phyloP scores from a whole-genome alignment of 2,113 vertebrate species.

The Chloebia gouldiae region DNA sequence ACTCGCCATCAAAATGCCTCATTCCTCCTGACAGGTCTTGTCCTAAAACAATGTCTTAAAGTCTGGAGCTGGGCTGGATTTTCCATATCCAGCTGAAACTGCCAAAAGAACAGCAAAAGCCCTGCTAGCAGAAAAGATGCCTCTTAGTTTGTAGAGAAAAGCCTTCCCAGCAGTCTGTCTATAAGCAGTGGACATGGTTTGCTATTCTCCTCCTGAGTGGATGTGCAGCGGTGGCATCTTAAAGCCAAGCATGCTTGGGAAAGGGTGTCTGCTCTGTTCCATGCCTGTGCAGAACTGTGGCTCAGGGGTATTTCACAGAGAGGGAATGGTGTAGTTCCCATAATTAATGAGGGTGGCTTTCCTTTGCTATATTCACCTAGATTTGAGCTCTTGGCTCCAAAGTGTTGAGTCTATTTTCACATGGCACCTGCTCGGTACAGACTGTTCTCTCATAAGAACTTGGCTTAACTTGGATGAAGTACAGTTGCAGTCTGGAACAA shows the following conservation, averaged over 20 bases:
- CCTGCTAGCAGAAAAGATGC: background rate
- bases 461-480: background rate
- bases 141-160: background rate
- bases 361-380: background rate
- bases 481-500: background rate
- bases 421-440: background rate
- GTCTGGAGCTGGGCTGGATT: conserved; percentile 5
- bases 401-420: background rate
- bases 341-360: background rate
- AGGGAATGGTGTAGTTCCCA: background rate
- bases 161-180: background rate
- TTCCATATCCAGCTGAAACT: background rate
- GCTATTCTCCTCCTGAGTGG: background rate
- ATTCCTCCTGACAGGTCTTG: conserved; percentile 11
- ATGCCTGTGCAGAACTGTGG: background rate
- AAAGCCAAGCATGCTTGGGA: background rate
- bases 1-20: background rate
- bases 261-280: background rate
- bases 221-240: background rate
- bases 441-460: background rate
- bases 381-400: background rate
- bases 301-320: background rate
- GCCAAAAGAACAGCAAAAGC: conserved; percentile 28
- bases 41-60: conserved; percentile 16
- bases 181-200: background rate